Conservation (phyloP, 1,140 invertebrate species). For the Leptoteleia sp. region DNA sequence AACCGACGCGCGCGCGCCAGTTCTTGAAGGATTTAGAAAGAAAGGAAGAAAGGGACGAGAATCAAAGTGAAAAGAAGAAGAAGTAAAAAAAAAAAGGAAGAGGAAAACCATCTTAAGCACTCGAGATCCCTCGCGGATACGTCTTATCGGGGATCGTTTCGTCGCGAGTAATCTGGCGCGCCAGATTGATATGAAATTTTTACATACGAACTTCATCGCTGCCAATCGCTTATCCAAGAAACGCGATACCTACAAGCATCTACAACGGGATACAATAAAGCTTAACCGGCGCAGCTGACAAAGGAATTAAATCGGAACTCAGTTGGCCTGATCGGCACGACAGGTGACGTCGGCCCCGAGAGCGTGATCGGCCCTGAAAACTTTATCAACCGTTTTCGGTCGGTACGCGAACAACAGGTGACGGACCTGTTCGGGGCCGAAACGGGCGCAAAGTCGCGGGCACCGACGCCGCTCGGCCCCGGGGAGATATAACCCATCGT, state of each 20-base stretch:
- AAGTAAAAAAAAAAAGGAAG: too few species aligned
- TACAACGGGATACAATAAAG: constrained; percentile 17
- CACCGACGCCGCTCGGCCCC: too few species aligned
- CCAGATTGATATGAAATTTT: constrained; percentile 9
- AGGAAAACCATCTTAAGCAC: too few species aligned
- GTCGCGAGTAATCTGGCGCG: constrained; percentile 7
- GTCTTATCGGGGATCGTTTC: constrained; percentile 11
- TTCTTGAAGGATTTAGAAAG: constrained; percentile 18
- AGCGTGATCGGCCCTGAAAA: constrained; percentile 23
- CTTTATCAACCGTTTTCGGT: constrained; percentile 21
- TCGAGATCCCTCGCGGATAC: constrained; percentile 21
- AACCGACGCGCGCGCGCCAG: constrained; percentile 2
- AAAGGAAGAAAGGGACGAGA: too few species aligned
- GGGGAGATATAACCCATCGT: too few species aligned
- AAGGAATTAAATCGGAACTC: constrained; percentile 22
- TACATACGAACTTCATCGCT: constrained; percentile 15
- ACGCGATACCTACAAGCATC: background rate
- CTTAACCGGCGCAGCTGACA: constrained; percentile 8
- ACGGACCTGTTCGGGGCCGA: background rate
- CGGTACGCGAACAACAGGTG: constrained; percentile 21
- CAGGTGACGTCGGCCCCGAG: constrained; percentile 14
- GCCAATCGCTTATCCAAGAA: constrained; percentile 17
- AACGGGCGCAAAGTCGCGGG: constrained; percentile 24
- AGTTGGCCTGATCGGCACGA: constrained; percentile 3
- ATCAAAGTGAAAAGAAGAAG: too few species aligned